Base-by-base conservation (phyloP, 1,140 invertebrate genomes). In the Sarcophaga bullata region DNA sequence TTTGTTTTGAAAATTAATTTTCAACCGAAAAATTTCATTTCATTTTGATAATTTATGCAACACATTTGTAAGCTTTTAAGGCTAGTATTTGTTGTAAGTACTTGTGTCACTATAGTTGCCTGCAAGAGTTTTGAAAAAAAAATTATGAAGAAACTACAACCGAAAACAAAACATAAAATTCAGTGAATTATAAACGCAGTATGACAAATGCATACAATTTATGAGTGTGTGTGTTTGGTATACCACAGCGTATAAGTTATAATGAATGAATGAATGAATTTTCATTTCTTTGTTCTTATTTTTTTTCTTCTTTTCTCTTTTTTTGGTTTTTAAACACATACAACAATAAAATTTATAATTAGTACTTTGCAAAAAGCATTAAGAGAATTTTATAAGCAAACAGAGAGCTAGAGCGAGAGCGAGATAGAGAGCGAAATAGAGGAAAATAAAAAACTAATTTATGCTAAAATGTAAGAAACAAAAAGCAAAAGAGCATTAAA, bases 241-340 rank as follows among this genome's bases (percentile, higher is more conserved):
- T 13, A 58, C 54, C 54, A 58, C 54, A 13, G 13, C 54, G 54
- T 58, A 58, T 58, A n/a, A 58, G 54, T n/a, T 58, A 58, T 58
- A 58, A 58, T 58, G 54, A 58, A 58, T 58, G 54, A 58, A 58
- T 58, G n/a, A n/a, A n/a, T n/a, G n/a, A n/a, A n/a, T n/a, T n/a
- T n/a, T n/a, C n/a, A n/a, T n/a, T n/a, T n/a, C n/a, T n/a, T n/a
- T n/a, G n/a, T n/a, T n/a, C n/a, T n/a, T n/a, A n/a, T n/a, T n/a
- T n/a, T n/a, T n/a, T n/a, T n/a, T 58, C 54, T 58, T 37, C 1
- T 37, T 37, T 37, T 37, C 4, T 37, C n/a, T 37, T 1, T 37
- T 37, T 1, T 37, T 37, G 25, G 1, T 15, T 13, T 58, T 58
- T 15, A 58, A 58, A n/a, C 13, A 58, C 54, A n/a, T 58, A n/a